phyloP scores from a whole-genome alignment of 2,797 vertebrate genomes.

The Todus mexicanus region DNA sequence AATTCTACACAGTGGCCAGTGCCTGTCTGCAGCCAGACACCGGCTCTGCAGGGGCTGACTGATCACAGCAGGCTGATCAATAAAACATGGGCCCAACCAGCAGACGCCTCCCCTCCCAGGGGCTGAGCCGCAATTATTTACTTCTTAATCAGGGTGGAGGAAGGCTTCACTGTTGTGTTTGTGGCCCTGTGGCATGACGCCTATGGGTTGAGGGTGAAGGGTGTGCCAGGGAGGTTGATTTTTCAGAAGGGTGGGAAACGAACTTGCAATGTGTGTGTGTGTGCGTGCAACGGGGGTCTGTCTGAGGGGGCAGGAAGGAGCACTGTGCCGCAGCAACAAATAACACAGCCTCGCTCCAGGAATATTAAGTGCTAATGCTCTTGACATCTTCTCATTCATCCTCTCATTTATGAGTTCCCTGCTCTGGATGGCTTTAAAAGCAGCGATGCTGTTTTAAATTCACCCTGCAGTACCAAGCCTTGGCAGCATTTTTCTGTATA shows the following conservation, averaged over 20 bases:
- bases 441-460: constrained; percentile 5
- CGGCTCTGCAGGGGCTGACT: constrained; percentile 7
- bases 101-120: neutral
- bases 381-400: constrained; percentile 48
- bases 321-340: neutral
- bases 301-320: neutral
- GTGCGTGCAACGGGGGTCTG: accelerated
- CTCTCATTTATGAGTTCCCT: neutral
- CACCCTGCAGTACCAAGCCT: neutral
- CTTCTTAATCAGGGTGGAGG: neutral
- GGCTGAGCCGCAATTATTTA: constrained; percentile 1
- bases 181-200: neutral
- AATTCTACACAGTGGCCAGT: neutral
- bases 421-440: neutral
- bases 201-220: neutral
- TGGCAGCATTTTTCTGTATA: neutral
- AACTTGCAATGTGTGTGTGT: accelerated
- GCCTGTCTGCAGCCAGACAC: constrained; percentile 15
- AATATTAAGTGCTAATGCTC: constrained; percentile 7
- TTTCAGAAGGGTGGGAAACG: neutral
- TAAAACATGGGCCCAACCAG: constrained; percentile 43
- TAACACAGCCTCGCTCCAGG: neutral
- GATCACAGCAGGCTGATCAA: constrained; percentile 46
- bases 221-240: neutral
- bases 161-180: neutral